phyloP scores from a whole-genome alignment of 2,797 vertebrate species.

The Gallinago nigripennis region DNA sequence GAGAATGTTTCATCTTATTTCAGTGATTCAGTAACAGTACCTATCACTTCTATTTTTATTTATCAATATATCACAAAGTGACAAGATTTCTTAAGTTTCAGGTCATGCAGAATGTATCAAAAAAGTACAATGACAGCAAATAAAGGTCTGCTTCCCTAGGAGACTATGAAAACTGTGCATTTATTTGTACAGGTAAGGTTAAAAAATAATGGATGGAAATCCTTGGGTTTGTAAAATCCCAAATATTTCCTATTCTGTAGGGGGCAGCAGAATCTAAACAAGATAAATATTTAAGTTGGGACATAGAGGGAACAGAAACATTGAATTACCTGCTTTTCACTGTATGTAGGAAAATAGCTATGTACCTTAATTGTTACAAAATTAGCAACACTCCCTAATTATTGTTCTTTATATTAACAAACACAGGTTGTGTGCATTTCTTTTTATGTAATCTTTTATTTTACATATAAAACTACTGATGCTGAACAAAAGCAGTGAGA shows the following conservation, averaged over 20 bases:
- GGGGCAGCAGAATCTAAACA: slow-evolving; percentile 75
- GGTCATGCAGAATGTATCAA: background rate
- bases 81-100: background rate
- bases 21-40: background rate
- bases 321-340: slow-evolving; percentile 22
- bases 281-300: slow-evolving; percentile 14
- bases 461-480: slow-evolving; percentile 76
- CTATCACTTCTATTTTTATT: background rate
- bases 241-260: slow-evolving; percentile 67
- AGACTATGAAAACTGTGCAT: background rate
- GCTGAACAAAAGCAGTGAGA: slow-evolving; percentile 77
- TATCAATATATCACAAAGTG: background rate
- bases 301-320: background rate
- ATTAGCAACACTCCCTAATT: slow-evolving; percentile 72
- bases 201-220: background rate
- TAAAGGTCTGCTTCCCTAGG: background rate
- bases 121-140: background rate
- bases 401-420: slow-evolving; percentile 72
- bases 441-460: slow-evolving; percentile 78
- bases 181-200: background rate
- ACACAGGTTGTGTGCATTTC: slow-evolving; percentile 55
- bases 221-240: background rate
- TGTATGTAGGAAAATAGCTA: background rate
- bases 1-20: background rate
- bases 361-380: slow-evolving; percentile 58